phyloP scores from a whole-genome alignment of 1,140 invertebrate species.

The Achroia grisella region DNA sequence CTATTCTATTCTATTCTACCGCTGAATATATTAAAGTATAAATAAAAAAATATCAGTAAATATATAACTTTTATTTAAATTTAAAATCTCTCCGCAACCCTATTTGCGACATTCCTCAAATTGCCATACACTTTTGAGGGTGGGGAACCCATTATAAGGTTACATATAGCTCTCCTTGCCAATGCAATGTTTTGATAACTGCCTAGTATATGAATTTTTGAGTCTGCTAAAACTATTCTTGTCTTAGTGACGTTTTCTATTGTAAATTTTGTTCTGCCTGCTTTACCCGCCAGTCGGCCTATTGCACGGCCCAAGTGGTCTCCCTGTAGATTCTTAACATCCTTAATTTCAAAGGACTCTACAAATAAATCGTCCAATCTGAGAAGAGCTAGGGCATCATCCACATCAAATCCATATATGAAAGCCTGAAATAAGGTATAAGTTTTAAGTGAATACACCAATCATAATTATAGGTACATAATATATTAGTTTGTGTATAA shows the following conservation, averaged over 20 bases:
- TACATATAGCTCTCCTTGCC: conserved; percentile 96
- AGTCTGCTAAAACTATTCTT: conserved; percentile 96
- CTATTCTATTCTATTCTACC: neutral
- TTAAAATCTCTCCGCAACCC: conserved; percentile 87
- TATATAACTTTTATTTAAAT: conserved; percentile 11
- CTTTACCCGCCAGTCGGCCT: conserved; percentile 97
- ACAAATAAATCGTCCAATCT: conserved; percentile 98
- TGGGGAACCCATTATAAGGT: conserved; percentile 96
- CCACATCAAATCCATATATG: conserved; percentile 96
- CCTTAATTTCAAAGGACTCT: conserved; percentile 97
- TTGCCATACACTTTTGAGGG: conserved; percentile 98
- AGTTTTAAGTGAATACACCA: no score
- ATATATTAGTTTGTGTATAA: no score
- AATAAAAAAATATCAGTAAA: conserved; percentile 25
- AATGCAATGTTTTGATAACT: conserved; percentile 98
- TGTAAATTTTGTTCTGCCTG: conserved; percentile 97
- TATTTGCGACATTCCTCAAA: conserved; percentile 86
- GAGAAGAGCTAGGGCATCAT: conserved; percentile 96
- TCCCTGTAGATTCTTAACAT: conserved; percentile 96
- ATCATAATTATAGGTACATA: conserved; percentile 4
- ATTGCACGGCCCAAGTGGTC: conserved; percentile 97
- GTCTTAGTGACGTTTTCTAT: conserved; percentile 99
- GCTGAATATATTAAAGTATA: conserved; percentile 1
- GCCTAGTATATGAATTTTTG: conserved; percentile 97
- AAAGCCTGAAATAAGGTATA: conserved; percentile 81